Conservation (phyloP, 2,113 vertebrate genomes). For the Ibidorhyncha struthersii region DNA sequence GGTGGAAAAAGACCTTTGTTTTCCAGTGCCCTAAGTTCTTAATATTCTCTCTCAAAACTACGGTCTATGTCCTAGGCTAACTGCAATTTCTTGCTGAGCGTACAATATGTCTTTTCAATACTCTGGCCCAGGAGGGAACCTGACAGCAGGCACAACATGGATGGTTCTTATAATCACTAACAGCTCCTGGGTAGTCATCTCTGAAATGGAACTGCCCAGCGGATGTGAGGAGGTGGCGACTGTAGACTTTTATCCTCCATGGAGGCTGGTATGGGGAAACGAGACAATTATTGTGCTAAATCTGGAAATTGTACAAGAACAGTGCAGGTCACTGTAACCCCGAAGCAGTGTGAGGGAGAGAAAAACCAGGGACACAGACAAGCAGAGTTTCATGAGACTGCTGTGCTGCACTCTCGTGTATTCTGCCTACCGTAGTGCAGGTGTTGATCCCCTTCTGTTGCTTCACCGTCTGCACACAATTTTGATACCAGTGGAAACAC, state of each 20-base stretch:
- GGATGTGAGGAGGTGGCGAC: background rate
- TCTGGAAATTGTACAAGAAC: background rate
- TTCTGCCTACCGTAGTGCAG: background rate
- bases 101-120: constrained; percentile 26
- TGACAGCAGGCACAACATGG: background rate
- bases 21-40: background rate
- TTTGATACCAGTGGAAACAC: background rate
- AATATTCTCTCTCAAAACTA: background rate
- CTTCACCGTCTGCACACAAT: background rate
- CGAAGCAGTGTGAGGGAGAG: background rate
- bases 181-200: background rate
- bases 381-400: background rate
- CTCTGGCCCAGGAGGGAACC: background rate
- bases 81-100: background rate
- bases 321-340: background rate
- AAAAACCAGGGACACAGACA: background rate
- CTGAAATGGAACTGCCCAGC: background rate
- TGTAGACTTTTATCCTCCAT: background rate
- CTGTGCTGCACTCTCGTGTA: rapidly evolving
- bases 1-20: background rate
- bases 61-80: background rate
- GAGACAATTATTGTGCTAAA: background rate
- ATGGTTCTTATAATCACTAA: background rate
- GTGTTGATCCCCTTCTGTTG: rapidly evolving
- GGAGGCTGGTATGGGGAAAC: background rate